These are phyloP conservation scores for Erebia ligea DNA, from an alignment of 2,888 invertebrate species.

Conservation along the genomic window DNA sequence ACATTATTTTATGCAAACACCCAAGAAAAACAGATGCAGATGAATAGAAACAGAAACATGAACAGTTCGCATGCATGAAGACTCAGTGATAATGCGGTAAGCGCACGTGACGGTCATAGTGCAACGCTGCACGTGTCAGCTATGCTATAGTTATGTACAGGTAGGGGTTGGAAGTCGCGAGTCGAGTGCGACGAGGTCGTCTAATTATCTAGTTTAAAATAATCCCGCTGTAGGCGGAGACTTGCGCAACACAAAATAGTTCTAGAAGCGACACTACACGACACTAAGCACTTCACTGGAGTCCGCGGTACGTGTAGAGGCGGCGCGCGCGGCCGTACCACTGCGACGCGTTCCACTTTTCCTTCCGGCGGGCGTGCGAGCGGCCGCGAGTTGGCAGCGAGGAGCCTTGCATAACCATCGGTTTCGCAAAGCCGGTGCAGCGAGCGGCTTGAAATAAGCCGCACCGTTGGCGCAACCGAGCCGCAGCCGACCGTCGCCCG, in stretches of 20 bases:
- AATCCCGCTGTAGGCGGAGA: constrained; percentile 76
- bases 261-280: constrained; percentile 81
- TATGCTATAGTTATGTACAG: constrained; percentile 47
- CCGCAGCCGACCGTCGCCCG: constrained; percentile 30
- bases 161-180: constrained; percentile 53
- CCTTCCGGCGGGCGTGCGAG: constrained; percentile 71
- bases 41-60: constrained; percentile 19
- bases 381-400: constrained; percentile 79
- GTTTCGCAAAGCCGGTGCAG: constrained; percentile 82
- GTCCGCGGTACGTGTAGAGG: constrained; percentile 73
- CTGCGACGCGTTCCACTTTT: constrained; percentile 82
- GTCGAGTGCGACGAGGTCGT: constrained; percentile 50
- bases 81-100: constrained; percentile 36
- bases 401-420: constrained; percentile 80
- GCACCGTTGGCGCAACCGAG: constrained; percentile 59
- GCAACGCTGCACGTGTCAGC: constrained; percentile 55
- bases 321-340: constrained; percentile 78
- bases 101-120: constrained; percentile 57
- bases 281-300: constrained; percentile 78
- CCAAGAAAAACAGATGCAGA: constrained; percentile 31
- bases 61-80: constrained; percentile 31
- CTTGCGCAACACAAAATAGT: constrained; percentile 80
- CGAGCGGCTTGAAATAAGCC: constrained; percentile 79
- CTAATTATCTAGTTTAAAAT: constrained; percentile 76
- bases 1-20: constrained; percentile 33